Evolutionary conservation across 2,888 invertebrate species (phyloP).

Genomic region (Cantharis lateralis): DNA sequence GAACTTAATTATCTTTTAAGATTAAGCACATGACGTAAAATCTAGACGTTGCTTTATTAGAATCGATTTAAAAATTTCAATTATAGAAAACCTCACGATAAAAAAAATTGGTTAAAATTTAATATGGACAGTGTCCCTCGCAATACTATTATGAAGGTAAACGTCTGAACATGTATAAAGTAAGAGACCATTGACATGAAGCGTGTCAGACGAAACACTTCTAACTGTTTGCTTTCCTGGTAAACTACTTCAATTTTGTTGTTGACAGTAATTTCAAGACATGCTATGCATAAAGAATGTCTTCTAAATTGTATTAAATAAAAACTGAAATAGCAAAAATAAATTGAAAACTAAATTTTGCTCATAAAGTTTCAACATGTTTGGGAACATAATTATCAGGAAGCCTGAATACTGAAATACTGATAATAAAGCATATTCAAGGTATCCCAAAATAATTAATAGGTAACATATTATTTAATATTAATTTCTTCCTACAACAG

Average conservation of each 20-base stretch:
- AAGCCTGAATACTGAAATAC: background rate
- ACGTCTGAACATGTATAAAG: conserved; percentile 21
- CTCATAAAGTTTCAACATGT: background rate
- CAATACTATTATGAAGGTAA: conserved; percentile 12
- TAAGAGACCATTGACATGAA: conserved; percentile 23
- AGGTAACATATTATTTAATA: background rate
- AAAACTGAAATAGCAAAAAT: background rate
- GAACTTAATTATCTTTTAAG: conserved; percentile 30
- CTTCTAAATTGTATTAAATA: background rate
- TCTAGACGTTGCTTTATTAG: conserved; percentile 24
- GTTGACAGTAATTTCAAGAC: conserved; percentile 15
- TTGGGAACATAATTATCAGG: background rate
- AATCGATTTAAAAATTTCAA: conserved; percentile 18
- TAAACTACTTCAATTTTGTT: conserved; percentile 19
- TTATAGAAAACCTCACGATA: conserved; percentile 8
- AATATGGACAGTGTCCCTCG: conserved; percentile 10
- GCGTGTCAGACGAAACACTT: conserved; percentile 24
- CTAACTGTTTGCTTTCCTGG: conserved; percentile 13
- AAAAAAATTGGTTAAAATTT: conserved; percentile 11
- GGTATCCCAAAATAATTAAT: background rate
- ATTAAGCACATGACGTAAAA: conserved; percentile 22
- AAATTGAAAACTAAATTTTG: background rate
- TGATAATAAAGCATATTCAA: background rate
- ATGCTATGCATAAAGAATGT: background rate
- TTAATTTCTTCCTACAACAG: background rate